These are phyloP conservation scores for Gopherus evgoodei DNA, from an alignment of 2,113 vertebrate species.

Conservation along the genomic window DNA sequence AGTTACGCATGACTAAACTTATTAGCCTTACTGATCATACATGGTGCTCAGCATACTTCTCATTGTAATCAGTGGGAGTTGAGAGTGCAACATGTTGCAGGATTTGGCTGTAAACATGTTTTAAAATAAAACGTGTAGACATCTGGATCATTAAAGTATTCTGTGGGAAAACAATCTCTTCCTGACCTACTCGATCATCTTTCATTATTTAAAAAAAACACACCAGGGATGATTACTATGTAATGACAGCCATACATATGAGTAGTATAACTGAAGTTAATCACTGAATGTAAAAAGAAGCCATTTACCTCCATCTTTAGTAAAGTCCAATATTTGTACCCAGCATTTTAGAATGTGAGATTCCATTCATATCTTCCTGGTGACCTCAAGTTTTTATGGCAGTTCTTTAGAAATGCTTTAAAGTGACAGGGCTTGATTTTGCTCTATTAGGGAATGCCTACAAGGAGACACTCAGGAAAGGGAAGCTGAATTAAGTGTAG, in stretches of 20 bases:
- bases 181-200: not conserved
- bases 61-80: not conserved
- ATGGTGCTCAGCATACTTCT: not conserved
- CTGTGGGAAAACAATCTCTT: not conserved
- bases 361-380: not conserved
- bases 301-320: not conserved
- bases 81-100: not conserved
- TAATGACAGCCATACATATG: not conserved
- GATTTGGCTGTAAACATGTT: not conserved
- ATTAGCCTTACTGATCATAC: not conserved
- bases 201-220: not conserved
- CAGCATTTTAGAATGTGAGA: not conserved
- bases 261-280: not conserved
- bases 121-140: not conserved
- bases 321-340: not conserved
- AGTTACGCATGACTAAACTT: too few relatives aligned
- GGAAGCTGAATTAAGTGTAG: slow-evolving; percentile 40
- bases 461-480: not conserved
- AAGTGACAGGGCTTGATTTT: not conserved
- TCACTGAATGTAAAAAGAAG: not conserved
- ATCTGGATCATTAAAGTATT: not conserved
- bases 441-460: not conserved
- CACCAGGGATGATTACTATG: not conserved
- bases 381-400: not conserved
- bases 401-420: not conserved